Base-by-base conservation (phyloP, 1,140 invertebrate species). In the Pogonomyrmex barbatus region DNA sequence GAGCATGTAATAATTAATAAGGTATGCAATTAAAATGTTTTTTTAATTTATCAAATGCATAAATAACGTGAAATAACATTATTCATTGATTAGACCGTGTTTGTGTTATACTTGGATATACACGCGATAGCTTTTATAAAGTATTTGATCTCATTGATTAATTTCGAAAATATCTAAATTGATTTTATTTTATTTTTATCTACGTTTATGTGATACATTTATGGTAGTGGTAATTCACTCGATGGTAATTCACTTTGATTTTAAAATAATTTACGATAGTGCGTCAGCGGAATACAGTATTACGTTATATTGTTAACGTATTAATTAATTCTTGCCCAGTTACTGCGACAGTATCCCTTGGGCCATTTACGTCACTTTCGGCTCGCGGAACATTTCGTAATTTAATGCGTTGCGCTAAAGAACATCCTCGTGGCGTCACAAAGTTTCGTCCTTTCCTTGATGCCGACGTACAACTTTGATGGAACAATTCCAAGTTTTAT, bases 371-470 rank as follows among this genome's bases (percentile, higher is more conserved):
- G 33, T 67, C 88, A 67, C 33, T 76, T 65, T 76, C 58, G 39
- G 2, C 14, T 42, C 45, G 33, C 45, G 45, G 24, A 71, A 62
- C 50, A 67, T 62, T 70, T 50, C 54, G 87, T 79, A 85, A 75
- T 88, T 81, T 75, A 88, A 88, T 24, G 60, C 75, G 39, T 75
- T 47, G 17, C 54, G 33, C 36, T 24, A 71, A 67, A 60, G 79
- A 77, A 86, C 50, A 65, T 67, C 17, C 50, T 45, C 86, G 36
- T 36, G 30, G 42, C 77, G 50, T 62, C 50, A 56, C 75, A 75
- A 86, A 89, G 83, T 89, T 88, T 75, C 50, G 47, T 39, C 60
- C 24, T 24, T 81, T 89, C 39, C 71, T 76, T 86, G 52, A 62
- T 52, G 45, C 14, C 5, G 4, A 36, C 65, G 17, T 71, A 60